phyloP scores from a whole-genome alignment of 2,797 vertebrate genomes.

The Novumbra hubbsi region DNA sequence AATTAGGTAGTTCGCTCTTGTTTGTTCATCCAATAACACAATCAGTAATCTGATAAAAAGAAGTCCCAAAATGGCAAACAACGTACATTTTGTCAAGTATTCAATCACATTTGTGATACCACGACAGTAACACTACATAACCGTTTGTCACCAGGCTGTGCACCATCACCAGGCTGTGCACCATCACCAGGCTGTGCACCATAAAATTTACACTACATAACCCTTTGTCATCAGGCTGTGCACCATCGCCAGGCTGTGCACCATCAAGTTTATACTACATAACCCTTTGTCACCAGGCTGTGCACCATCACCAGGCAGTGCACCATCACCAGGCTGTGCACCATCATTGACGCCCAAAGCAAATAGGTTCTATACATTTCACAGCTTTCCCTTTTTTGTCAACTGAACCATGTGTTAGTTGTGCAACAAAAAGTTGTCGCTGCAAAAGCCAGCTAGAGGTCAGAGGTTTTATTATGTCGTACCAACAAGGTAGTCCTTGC shows the following conservation, averaged over 20 bases:
- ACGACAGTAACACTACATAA: not conserved
- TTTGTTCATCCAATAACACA: too few species aligned
- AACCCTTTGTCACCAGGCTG: not conserved
- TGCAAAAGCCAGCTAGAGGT: not conserved
- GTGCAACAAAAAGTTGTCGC: not conserved
- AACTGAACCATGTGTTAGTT: not conserved
- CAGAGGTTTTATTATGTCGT: not conserved
- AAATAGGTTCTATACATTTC: not conserved
- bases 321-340: not conserved
- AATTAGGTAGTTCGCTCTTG: too few species aligned
- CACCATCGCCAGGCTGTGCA: too few species aligned
- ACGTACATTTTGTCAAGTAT: not conserved
- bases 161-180: too few species aligned
- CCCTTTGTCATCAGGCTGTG: not conserved
- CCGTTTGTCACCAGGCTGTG: not conserved
- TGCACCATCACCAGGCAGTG: too few species aligned
- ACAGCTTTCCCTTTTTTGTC: not conserved
- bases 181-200: too few species aligned
- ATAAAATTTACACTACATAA: not conserved
- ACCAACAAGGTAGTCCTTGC: not conserved
- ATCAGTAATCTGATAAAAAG: too few species aligned
- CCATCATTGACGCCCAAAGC: not conserved
- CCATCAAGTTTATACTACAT: not conserved
- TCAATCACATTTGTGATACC: not conserved
- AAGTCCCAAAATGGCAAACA: not conserved